Evolutionary conservation across 2,113 vertebrate genomes (phyloP).

Genomic region (Alethe castanea): DNA sequence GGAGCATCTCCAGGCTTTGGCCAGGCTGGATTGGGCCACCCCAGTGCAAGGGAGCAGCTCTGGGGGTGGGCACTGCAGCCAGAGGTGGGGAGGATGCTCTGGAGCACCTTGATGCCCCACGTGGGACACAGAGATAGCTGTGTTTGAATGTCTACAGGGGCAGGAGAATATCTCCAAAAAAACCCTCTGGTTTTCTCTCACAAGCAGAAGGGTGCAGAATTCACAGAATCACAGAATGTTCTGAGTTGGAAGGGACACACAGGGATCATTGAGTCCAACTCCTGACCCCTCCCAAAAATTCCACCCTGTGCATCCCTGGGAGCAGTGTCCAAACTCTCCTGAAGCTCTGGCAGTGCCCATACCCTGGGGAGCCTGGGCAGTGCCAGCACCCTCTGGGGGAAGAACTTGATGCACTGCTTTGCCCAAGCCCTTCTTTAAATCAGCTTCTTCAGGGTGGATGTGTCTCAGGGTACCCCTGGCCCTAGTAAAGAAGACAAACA

Average conservation of each 20-base stretch:
- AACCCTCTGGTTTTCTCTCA: fast-evolving
- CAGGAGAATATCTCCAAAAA: too few species aligned
- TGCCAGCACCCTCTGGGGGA: not conserved
- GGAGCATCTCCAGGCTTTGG: not conserved
- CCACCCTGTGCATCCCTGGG: not conserved
- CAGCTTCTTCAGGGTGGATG: not conserved
- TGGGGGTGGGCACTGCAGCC: fast-evolving
- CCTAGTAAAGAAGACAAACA: not conserved
- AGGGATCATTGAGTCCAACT: not conserved
- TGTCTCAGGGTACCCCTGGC: not conserved
- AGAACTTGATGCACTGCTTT: not conserved
- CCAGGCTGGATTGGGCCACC: not conserved
- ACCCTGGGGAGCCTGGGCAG: not conserved
- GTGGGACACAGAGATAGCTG: not conserved
- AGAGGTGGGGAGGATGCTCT: not conserved
- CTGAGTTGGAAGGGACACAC: not conserved
- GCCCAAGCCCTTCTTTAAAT: not conserved
- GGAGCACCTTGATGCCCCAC: fast-evolving
- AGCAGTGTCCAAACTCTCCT: fast-evolving
- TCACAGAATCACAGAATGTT: not conserved
- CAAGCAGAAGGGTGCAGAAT: not conserved
- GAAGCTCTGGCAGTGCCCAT: not conserved
- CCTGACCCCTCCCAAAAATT: not conserved
- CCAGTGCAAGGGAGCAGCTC: fast-evolving
- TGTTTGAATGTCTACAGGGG: too few species aligned